Evolutionary conservation across 2,888 invertebrate genomes (phyloP).

Genomic region (Xanthostigma xanthostigma): DNA sequence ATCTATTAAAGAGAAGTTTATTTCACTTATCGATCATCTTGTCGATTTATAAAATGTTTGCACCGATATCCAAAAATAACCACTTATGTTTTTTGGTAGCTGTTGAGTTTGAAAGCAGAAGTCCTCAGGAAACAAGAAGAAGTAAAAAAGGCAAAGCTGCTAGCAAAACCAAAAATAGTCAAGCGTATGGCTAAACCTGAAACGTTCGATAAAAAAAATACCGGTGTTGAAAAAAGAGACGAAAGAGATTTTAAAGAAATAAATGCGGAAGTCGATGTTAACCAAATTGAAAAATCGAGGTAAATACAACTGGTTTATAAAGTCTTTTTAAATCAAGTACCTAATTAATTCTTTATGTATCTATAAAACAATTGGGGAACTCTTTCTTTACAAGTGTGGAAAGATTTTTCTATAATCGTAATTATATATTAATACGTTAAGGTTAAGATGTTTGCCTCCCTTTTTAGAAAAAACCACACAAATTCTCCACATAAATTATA

Average conservation of each 20-base stretch:
- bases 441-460: too few species aligned
- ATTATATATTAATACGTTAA: too few species aligned
- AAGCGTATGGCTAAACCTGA: slow-evolving; percentile 29
- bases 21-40: too few species aligned
- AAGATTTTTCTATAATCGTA: too few species aligned
- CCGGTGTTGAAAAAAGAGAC: slow-evolving; percentile 30
- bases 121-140: slow-evolving; percentile 75
- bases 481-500: too few species aligned
- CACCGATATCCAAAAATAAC: too few species aligned
- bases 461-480: too few species aligned
- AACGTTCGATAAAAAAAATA: slow-evolving; percentile 23
- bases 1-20: too few species aligned
- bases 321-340: slow-evolving; percentile 1
- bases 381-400: too few species aligned
- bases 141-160: slow-evolving; percentile 47
- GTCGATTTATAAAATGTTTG: too few species aligned
- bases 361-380: too few species aligned
- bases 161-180: slow-evolving; percentile 36
- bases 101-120: slow-evolving; percentile 82
- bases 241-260: slow-evolving; percentile 20
- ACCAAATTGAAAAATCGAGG: slow-evolving; percentile 30
- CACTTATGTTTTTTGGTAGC: slow-evolving; percentile 23
- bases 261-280: slow-evolving; percentile 22
- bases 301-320: slow-evolving; percentile 15
- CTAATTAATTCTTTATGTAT: too few species aligned